phyloP scores from a whole-genome alignment of 92 coral and sea anemone genomes.

The Muricea muricata region DNA sequence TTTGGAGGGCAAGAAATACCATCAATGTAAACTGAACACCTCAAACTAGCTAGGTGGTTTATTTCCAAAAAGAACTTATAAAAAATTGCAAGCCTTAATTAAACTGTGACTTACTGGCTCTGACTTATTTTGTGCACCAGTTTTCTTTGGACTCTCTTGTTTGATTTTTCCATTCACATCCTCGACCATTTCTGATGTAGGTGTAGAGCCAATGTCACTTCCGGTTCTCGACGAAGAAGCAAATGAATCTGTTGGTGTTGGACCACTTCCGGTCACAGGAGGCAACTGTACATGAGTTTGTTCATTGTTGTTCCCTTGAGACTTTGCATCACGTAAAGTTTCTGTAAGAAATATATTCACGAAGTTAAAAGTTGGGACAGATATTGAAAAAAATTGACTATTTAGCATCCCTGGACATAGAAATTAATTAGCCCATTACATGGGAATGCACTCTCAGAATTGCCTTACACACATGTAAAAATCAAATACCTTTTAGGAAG shows the following conservation, averaged over 20 bases:
- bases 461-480: too few relatives aligned
- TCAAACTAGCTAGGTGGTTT: too few relatives aligned
- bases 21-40: too few relatives aligned
- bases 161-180: background rate
- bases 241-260: slow-evolving; percentile 25
- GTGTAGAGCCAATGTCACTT: slow-evolving; percentile 13
- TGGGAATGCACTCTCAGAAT: too few relatives aligned
- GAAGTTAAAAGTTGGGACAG: too few relatives aligned
- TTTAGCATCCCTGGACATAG: too few relatives aligned
- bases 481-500: too few relatives aligned
- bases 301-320: background rate
- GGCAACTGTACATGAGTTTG: background rate
- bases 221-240: slow-evolving; percentile 39
- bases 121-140: slow-evolving; percentile 30
- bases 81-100: background rate
- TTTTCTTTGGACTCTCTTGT: background rate
- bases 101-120: slow-evolving; percentile 52
- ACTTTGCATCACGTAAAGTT: background rate
- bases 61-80: too few relatives aligned
- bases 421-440: too few relatives aligned
- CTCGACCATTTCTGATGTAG: background rate
- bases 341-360: background rate
- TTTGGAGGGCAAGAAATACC: background rate
- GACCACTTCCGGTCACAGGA: background rate
- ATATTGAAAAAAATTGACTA: too few relatives aligned